phyloP scores from a whole-genome alignment of 1,140 invertebrate genomes.

The Halotydeus destructor region DNA sequence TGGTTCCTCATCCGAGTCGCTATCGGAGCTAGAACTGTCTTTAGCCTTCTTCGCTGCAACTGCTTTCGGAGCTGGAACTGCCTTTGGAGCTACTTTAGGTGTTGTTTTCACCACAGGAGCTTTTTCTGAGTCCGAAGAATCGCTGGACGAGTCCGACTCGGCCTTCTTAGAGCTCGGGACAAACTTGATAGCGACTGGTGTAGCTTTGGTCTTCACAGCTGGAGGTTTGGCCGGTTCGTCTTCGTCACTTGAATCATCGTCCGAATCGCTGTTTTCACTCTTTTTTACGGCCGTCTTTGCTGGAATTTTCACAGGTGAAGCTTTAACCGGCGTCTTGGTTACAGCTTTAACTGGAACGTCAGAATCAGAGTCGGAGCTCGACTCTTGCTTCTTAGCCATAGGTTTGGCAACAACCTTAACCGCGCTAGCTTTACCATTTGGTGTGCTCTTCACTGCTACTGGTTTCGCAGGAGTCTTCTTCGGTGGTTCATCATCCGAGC shows the following conservation, averaged over 20 bases:
- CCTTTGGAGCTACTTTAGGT: too few relatives aligned
- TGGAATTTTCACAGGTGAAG: conserved; percentile 1
- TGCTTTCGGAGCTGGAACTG: too few relatives aligned
- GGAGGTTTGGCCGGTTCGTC: background rate
- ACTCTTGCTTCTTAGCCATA: background rate
- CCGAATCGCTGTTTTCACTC: background rate
- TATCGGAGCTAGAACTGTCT: conserved; percentile 4
- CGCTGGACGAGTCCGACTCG: background rate
- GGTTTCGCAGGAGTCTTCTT: conserved; percentile 1
- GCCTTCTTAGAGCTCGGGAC: background rate
- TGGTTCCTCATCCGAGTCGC: conserved; percentile 5
- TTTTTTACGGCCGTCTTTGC: too few relatives aligned
- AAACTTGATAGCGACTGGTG: background rate
- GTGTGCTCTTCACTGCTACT: background rate
- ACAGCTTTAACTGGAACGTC: too few relatives aligned
- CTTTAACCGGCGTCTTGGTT: background rate
- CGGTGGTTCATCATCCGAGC: background rate
- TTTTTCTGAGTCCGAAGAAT: background rate
- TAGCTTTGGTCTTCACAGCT: background rate
- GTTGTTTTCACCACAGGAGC: too few relatives aligned
- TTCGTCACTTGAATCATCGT: background rate
- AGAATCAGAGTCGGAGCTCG: background rate
- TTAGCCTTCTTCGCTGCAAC: too few relatives aligned
- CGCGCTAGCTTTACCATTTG: too few relatives aligned
- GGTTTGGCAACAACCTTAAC: background rate